A percentile compares a stretch with the other conserved stretches of the same genome.
phyloP scores from a whole-genome alignment of 37 sponge, comb jelly and placozoan species.

The Diacarnus erythraeanus region DNA sequence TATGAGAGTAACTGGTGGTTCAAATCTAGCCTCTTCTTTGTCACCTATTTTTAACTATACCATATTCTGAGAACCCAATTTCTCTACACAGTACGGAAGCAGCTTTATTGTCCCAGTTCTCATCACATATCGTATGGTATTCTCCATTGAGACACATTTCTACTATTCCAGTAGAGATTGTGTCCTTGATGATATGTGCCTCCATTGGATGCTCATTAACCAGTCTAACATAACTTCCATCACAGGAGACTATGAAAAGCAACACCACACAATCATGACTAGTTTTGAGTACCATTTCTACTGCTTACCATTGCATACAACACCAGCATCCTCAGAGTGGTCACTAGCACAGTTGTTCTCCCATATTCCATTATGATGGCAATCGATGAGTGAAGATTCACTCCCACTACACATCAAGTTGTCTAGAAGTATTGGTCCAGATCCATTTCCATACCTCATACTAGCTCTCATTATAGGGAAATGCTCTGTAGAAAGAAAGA shows the following conservation, averaged over 20 bases:
- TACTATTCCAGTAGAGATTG: conserved; percentile 24
- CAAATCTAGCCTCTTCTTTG: too few relatives aligned
- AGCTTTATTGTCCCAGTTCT: conserved; percentile 25
- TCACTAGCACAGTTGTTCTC: conserved; percentile 20
- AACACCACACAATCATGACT: too few relatives aligned
- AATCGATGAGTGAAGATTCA: conserved; percentile 4
- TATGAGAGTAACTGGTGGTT: too few relatives aligned
- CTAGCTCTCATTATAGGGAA: not conserved
- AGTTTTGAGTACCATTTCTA: too few relatives aligned
- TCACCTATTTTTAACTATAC: too few relatives aligned
- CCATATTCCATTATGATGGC: not conserved
- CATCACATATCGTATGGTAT: conserved; percentile 30
- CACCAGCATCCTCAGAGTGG: conserved; percentile 66
- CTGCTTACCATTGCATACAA: conserved; percentile 30
- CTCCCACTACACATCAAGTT: conserved; percentile 6
- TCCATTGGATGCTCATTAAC: not conserved
- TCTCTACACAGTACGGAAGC: conserved; percentile 38
- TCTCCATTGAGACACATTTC: conserved; percentile 28
- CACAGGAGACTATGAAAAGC: not conserved
- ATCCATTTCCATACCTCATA: conserved; percentile 14
- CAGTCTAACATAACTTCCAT: not conserved
- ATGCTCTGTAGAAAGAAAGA: too few relatives aligned
- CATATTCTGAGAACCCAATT: conserved; percentile 37
- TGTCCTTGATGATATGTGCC: conserved; percentile 6
- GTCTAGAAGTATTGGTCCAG: conserved; percentile 24